These are phyloP conservation scores for Meandrusa payeni DNA, from an alignment of 2,888 invertebrate species.

Conservation along the genomic window DNA sequence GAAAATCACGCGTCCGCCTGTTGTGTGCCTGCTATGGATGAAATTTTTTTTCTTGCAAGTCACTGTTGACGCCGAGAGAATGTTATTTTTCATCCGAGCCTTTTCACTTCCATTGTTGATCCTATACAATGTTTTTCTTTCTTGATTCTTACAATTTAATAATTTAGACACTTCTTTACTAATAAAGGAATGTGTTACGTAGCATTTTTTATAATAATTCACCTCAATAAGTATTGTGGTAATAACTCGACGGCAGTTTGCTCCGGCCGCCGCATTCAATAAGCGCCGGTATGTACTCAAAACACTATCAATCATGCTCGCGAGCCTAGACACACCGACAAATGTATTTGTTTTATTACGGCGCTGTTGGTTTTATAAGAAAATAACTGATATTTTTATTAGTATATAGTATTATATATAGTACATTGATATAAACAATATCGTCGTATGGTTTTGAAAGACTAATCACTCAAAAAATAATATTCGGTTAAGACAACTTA, in stretches of 20 bases:
- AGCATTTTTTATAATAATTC: conserved; percentile 41
- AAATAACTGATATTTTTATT: conserved; percentile 50
- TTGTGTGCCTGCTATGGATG: conserved; percentile 31
- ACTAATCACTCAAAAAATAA: too few species aligned
- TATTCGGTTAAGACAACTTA: too few species aligned
- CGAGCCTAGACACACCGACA: conserved; percentile 59
- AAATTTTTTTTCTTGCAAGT: conserved; percentile 39
- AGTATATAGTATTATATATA: too few species aligned
- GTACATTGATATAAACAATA: too few species aligned
- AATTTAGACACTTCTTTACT: conserved; percentile 4
- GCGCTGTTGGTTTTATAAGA: conserved; percentile 67
- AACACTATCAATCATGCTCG: conserved; percentile 74
- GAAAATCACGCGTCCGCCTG: conserved; percentile 50
- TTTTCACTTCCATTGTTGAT: conserved; percentile 37
- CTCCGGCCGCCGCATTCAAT: conserved; percentile 56
- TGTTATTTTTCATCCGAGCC: conserved; percentile 42
- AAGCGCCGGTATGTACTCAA: conserved; percentile 63
- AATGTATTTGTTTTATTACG: conserved; percentile 67
- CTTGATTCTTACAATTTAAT: conserved; percentile 11
- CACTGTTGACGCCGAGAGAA: conserved; percentile 42
- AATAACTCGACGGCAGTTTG: conserved; percentile 42
- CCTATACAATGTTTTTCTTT: conserved; percentile 21
- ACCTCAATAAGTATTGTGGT: conserved; percentile 32
- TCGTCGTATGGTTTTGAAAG: too few species aligned
- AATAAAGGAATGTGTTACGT: conserved; percentile 25